phyloP scores from a whole-genome alignment of 2,797 vertebrate genomes.

The Tenualosa ilisha region DNA sequence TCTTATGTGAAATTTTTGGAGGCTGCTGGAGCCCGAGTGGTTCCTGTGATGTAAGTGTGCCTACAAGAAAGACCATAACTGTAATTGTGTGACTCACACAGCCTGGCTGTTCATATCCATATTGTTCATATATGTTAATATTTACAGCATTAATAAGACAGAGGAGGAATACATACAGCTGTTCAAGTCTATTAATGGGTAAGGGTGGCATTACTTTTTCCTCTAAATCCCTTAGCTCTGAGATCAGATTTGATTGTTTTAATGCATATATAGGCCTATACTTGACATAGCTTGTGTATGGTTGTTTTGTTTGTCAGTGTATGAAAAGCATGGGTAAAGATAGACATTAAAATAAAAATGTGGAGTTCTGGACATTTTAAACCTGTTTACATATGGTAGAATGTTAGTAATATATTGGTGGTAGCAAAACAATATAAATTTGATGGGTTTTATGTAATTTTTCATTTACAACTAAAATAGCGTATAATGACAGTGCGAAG shows the following conservation, averaged over 20 bases:
- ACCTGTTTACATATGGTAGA: too few relatives aligned
- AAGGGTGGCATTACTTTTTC: conserved; percentile 54
- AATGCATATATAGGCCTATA: too few relatives aligned
- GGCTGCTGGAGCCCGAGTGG: conserved; percentile 86
- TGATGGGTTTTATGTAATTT: too few relatives aligned
- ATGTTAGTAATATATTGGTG: too few relatives aligned
- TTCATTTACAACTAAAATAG: too few relatives aligned
- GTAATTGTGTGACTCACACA: background rate
- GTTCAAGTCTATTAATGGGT: conserved; percentile 93
- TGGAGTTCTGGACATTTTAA: background rate
- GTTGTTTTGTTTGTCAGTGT: background rate
- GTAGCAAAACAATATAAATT: too few relatives aligned
- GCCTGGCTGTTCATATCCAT: background rate
- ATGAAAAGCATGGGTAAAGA: too few relatives aligned
- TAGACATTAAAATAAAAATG: too few relatives aligned
- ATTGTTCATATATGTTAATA: background rate
- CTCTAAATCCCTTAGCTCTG: too few relatives aligned
- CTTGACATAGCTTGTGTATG: too few relatives aligned
- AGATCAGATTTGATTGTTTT: too few relatives aligned
- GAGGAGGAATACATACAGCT: conserved; percentile 76
- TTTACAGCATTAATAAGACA: conserved; percentile 77
- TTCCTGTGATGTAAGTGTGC: conserved; percentile 83
- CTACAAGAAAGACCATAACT: background rate
- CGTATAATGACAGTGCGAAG: too few relatives aligned
- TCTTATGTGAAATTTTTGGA: conserved; percentile 94